Conservation (phyloP, 2,888 invertebrate genomes). For the Lucinisca nassula region DNA sequence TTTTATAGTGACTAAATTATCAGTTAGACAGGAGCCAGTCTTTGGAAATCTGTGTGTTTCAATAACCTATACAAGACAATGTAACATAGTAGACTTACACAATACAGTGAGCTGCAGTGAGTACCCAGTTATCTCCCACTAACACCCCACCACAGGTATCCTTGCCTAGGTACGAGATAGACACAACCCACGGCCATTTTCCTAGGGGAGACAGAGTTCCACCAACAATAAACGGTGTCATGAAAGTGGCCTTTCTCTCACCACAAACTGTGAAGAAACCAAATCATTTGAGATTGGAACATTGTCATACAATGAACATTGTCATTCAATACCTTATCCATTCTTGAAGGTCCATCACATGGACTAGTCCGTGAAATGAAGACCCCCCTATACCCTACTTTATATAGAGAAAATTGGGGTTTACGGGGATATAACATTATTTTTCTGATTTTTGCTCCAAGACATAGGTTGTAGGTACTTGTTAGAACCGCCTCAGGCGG, state of each 20-base stretch:
- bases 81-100: conserved; percentile 74
- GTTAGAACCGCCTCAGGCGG: too few species aligned
- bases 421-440: too few species aligned
- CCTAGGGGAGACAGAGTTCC: conserved; percentile 76
- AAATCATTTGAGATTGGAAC: not conserved
- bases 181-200: conserved; percentile 84
- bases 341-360: too few species aligned
- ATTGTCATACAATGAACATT: not conserved
- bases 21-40: too few species aligned
- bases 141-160: conserved; percentile 79
- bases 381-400: too few species aligned
- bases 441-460: too few species aligned
- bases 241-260: conserved; percentile 58
- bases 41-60: too few species aligned
- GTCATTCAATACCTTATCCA: not conserved
- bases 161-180: conserved; percentile 75
- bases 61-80: too few species aligned
- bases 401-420: too few species aligned
- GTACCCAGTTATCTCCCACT: conserved; percentile 74
- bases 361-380: too few species aligned
- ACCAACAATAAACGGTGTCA: conserved; percentile 78
- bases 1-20: too few species aligned
- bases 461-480: too few species aligned
- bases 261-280: conserved; percentile 77
- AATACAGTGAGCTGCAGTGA: conserved; percentile 84